Base-by-base conservation (phyloP, 2,888 invertebrate species). In the Tetranychus truncatus region DNA sequence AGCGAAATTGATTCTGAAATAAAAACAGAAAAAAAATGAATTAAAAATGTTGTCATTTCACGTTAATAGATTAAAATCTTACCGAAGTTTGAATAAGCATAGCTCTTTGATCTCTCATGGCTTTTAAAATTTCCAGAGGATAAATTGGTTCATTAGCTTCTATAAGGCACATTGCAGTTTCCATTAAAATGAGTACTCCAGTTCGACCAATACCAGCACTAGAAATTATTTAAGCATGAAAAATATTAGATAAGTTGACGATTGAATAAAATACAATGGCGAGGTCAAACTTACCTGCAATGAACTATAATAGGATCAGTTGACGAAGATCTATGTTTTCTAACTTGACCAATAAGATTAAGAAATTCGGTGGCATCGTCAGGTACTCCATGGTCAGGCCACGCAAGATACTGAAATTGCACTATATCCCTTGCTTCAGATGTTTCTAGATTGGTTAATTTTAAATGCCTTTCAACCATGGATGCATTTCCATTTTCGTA, bases 311-410 rank as follows among this genome's bases (percentile, higher is more conserved):
- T 89, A 0, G 96, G 95, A 77, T 83, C 90, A 72, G 86, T 82
- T 84, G 83, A 82, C 45, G 85, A 85, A 21, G 81, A 81, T 73
- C 86, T 75, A 86, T 87, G 79, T 86, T 86, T 77, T 87, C 87
- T 81, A 21, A 93, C 91, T 78, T 88, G 87, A 78, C 88, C 88
- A 1, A 94, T 93, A 84, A 99, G 97, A 78, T 88, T 86, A 74
- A 97, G 87, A 84, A 99, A 99, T 80, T 92, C 90, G 75, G 88
- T 86, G 75, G 92, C 89, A 82, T 95, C 94, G 77, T 91, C 92
- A 3, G 99, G 99, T 66, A 97, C 95, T 69, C 96, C 97, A 84
- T 99, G 99, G 86, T 99, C 99, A 0, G 89, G 89, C 89, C 89
- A 89, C 18, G 88, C 87, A 84, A 84, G 90, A 87, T 97, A 99